These are phyloP conservation scores for Barnardius zonarius DNA, from an alignment of 2,113 vertebrate species.

Conservation along the genomic window DNA sequence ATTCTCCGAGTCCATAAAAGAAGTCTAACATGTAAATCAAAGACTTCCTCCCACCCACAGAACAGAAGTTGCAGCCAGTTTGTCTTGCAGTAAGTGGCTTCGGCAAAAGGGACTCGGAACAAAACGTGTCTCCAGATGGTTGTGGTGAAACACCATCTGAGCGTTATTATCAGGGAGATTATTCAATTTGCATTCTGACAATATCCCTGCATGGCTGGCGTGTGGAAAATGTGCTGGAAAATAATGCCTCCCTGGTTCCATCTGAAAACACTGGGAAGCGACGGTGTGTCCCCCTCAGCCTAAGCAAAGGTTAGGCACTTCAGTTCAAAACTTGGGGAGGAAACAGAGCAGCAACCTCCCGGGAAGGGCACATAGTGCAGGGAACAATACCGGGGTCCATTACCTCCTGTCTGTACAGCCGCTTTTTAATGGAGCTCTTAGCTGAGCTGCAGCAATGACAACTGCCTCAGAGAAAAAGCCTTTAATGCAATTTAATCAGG, in stretches of 20 bases:
- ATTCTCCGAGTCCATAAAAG: constrained; percentile 40
- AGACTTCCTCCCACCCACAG: constrained; percentile 38
- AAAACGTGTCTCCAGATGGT: constrained; percentile 74
- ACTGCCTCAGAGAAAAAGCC: not conserved
- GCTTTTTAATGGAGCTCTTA: not conserved
- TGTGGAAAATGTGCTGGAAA: constrained; percentile 13
- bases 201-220: constrained; percentile 49
- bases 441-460: not conserved
- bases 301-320: not conserved
- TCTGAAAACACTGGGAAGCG: not conserved
- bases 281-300: not conserved
- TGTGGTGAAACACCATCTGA: constrained; percentile 71
- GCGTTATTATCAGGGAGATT: constrained; percentile 57
- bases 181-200: constrained; percentile 72
- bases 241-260: not conserved
- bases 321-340: not conserved
- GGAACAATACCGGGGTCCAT: not conserved
- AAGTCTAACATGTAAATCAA: constrained; percentile 73
- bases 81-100: constrained; percentile 78
- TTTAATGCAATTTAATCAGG: not conserved
- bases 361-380: not conserved
- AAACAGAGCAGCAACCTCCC: not conserved
- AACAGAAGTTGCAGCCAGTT: constrained; percentile 77
- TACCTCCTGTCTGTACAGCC: not conserved
- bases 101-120: constrained; percentile 69